Evolutionary conservation across 2,888 invertebrate species (phyloP).

Genomic region (Epinotia ramella): DNA sequence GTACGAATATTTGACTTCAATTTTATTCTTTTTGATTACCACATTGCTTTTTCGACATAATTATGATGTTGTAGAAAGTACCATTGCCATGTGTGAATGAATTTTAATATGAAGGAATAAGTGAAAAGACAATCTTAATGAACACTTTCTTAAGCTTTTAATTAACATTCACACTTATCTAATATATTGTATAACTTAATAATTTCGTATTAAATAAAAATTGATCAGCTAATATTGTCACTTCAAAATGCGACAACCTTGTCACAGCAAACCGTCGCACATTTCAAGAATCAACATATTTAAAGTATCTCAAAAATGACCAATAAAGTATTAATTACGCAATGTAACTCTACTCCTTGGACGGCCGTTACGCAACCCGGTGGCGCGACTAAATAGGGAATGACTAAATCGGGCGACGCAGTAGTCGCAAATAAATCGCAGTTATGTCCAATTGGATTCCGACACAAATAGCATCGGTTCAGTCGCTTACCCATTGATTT

Average conservation of each 20-base stretch:
- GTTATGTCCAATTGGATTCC: slow-evolving; percentile 48
- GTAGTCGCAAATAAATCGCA: slow-evolving; percentile 50
- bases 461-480: slow-evolving; percentile 47
- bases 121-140: not conserved
- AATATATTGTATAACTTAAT: no score
- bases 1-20: not conserved
- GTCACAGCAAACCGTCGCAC: not conserved
- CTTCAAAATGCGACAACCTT: not conserved
- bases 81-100: no score
- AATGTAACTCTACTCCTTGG: slow-evolving; percentile 37
- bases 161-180: no score
- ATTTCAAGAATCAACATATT: not conserved
- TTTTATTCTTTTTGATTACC: no score
- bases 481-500: slow-evolving; percentile 36
- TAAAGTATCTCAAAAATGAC: not conserved
- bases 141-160: not conserved
- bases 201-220: no score
- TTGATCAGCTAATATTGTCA: no score
- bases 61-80: no score
- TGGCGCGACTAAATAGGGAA: slow-evolving; percentile 45
- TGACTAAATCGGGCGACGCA: slow-evolving; percentile 46
- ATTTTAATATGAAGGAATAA: no score
- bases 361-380: slow-evolving; percentile 37
- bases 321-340: slow-evolving; percentile 18
- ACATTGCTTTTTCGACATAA: no score